A percentile compares a stretch with the other conserved stretches of the same genome.
phyloP scores from a whole-genome alignment of 1,140 invertebrate species.

The Aricia agestis region DNA sequence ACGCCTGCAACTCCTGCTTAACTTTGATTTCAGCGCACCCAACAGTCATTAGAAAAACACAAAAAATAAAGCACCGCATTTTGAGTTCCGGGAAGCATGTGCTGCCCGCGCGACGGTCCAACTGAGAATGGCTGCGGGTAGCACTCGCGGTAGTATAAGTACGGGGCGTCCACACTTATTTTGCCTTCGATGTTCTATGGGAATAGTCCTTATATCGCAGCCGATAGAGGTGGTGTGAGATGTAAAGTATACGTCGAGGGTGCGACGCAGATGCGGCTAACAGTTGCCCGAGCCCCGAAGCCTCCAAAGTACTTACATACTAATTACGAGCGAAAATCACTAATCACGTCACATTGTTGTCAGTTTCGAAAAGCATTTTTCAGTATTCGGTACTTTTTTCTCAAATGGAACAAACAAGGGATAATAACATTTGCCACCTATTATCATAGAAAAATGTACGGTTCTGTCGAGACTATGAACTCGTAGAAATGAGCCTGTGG shows the following conservation, averaged over 20 bases:
- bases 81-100: slow-evolving; percentile 29
- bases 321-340: slow-evolving; percentile 14
- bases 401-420: too few species aligned
- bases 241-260: slow-evolving; percentile 20
- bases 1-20: slow-evolving; percentile 43
- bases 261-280: slow-evolving; percentile 60
- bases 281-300: slow-evolving; percentile 55
- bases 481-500: too few species aligned
- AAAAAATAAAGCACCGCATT: slow-evolving; percentile 50
- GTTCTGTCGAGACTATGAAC: too few species aligned
- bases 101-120: slow-evolving; percentile 28
- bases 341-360: too few species aligned
- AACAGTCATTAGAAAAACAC: slow-evolving; percentile 41
- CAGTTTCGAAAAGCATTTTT: too few species aligned
- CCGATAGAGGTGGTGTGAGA: neutral
- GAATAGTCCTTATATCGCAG: neutral
- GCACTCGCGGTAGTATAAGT: slow-evolving; percentile 40
- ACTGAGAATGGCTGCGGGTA: slow-evolving; percentile 41
- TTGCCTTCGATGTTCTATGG: neutral
- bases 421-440: too few species aligned
- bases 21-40: slow-evolving; percentile 42
- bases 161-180: slow-evolving; percentile 2
- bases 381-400: too few species aligned
- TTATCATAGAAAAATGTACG: too few species aligned
- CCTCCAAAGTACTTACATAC: slow-evolving; percentile 10